Conservation (phyloP, 2,113 vertebrate genomes). For the Mellivora capensis region DNA sequence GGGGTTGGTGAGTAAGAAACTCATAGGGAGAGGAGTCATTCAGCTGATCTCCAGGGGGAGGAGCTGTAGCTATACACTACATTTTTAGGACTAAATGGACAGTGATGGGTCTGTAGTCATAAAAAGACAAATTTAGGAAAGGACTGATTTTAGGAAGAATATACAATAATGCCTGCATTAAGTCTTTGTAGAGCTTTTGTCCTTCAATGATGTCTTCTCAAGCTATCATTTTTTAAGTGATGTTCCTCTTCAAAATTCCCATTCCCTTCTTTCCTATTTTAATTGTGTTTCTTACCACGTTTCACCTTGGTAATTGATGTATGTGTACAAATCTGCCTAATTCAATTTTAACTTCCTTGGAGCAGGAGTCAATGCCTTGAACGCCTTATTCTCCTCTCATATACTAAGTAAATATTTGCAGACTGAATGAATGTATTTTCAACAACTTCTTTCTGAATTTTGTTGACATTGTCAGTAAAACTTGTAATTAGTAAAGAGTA, state of each 20-base stretch:
- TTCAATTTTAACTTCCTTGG: not conserved
- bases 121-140: not conserved
- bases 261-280: not conserved
- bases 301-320: not conserved
- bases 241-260: not conserved
- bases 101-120: not conserved
- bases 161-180: not conserved
- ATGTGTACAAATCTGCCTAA: not conserved
- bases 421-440: slow-evolving; percentile 20
- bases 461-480: slow-evolving; percentile 57
- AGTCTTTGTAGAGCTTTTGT: not conserved
- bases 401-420: slow-evolving; percentile 15
- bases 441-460: slow-evolving; percentile 56
- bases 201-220: not conserved
- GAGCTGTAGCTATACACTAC: too few species aligned
- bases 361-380: not conserved
- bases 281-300: not conserved
- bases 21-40: not conserved
- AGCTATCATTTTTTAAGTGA: not conserved
- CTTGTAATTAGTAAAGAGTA: slow-evolving; percentile 61
- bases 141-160: not conserved
- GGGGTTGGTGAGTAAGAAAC: not conserved
- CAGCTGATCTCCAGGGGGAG: not conserved
- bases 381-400: not conserved
- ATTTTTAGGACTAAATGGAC: not conserved